phyloP scores from a whole-genome alignment of 2,888 invertebrate species.

The Macaria liturata region DNA sequence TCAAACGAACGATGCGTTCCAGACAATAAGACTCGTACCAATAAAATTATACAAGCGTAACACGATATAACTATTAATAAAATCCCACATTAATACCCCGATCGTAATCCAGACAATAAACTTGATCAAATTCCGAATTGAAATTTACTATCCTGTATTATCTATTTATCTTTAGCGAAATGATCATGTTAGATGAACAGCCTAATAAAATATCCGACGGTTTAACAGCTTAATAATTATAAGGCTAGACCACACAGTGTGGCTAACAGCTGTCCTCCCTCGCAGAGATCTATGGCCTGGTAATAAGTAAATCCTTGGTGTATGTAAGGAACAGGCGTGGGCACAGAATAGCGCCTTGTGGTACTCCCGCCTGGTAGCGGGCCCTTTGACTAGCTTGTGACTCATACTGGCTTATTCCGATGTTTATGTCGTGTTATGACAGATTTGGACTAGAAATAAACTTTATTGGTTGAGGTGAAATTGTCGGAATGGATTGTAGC shows the following conservation, averaged over 20 bases:
- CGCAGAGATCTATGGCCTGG: constrained; percentile 53
- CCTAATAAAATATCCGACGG: constrained; percentile 45
- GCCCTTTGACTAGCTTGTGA: constrained; percentile 50
- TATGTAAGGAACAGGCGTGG: constrained; percentile 52
- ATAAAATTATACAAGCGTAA: constrained; percentile 23
- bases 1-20: constrained; percentile 6
- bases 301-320: constrained; percentile 36
- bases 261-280: constrained; percentile 55
- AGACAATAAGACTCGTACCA: constrained; percentile 20
- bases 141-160: constrained; percentile 39
- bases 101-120: constrained; percentile 40
- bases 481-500: background rate
- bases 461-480: background rate
- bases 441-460: constrained; percentile 3
- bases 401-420: constrained; percentile 28
- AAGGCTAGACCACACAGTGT: constrained; percentile 57
- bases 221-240: constrained; percentile 57
- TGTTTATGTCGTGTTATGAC: constrained; percentile 9
- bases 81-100: constrained; percentile 22
- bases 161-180: constrained; percentile 37
- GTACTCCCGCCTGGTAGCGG: constrained; percentile 57
- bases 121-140: constrained; percentile 41
- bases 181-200: constrained; percentile 43
- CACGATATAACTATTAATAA: constrained; percentile 23
- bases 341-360: constrained; percentile 51